phyloP scores from a whole-genome alignment of 1,140 invertebrate genomes.

The Limonius californicus region DNA sequence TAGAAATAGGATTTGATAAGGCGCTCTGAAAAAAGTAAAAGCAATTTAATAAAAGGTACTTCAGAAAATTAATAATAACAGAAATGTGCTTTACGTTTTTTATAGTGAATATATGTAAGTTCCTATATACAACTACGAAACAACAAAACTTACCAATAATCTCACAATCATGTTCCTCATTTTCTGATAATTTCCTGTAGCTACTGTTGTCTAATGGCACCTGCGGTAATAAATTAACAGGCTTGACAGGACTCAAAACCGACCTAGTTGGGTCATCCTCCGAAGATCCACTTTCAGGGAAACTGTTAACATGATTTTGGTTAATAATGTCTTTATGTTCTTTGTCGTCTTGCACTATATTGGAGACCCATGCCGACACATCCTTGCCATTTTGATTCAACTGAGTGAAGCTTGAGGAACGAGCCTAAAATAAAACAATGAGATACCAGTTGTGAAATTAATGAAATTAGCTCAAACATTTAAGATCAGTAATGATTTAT shows the following conservation, averaged over 20 bases:
- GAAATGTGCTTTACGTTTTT: too few relatives aligned
- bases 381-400: constrained; percentile 30
- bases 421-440: constrained; percentile 31
- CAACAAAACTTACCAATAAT: constrained; percentile 83
- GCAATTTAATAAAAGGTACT: neutral
- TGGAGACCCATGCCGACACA: constrained; percentile 40
- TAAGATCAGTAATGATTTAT: neutral
- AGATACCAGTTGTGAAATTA: too few relatives aligned
- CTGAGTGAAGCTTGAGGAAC: constrained; percentile 31
- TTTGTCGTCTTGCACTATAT: constrained; percentile 32
- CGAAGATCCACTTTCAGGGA: constrained; percentile 25
- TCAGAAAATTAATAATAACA: too few relatives aligned
- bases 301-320: constrained; percentile 25
- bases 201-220: constrained; percentile 68
- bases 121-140: neutral
- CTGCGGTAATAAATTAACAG: constrained; percentile 87
- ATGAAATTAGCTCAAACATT: too few relatives aligned
- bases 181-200: constrained; percentile 77
- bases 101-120: neutral
- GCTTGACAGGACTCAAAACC: constrained; percentile 63
- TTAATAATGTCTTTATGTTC: constrained; percentile 27
- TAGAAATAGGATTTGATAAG: constrained; percentile 98
- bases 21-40: constrained; percentile 63
- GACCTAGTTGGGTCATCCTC: constrained; percentile 43
- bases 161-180: constrained; percentile 94